Conservation (phyloP, 2,888 invertebrate species). For the Druceiella hillmani region DNA sequence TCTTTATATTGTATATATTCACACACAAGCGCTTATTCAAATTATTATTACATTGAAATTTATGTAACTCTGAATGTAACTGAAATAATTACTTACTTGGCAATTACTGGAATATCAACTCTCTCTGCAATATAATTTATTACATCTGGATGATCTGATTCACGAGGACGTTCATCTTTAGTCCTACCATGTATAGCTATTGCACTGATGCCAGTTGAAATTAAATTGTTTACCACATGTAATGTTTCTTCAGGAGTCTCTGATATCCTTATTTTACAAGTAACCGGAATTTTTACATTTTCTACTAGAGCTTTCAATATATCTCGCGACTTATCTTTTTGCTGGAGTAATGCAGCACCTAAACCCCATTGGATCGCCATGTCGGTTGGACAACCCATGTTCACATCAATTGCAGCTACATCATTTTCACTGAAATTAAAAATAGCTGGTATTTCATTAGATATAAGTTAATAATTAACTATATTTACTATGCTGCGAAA, state of each 20-base stretch:
- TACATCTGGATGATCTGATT: constrained; percentile 64
- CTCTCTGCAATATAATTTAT: constrained; percentile 61
- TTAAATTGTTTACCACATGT: constrained; percentile 64
- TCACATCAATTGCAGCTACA: constrained; percentile 83
- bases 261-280: constrained; percentile 81
- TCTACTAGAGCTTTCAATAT: constrained; percentile 69
- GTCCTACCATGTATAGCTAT: constrained; percentile 83
- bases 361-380: constrained; percentile 90
- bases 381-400: constrained; percentile 94
- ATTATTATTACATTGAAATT: too few species aligned
- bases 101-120: constrained; percentile 77
- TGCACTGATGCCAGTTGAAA: constrained; percentile 72
- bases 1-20: too few species aligned
- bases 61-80: too few species aligned
- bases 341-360: constrained; percentile 79
- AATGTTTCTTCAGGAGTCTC: constrained; percentile 64
- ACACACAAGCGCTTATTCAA: too few species aligned
- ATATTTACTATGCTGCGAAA: too few species aligned
- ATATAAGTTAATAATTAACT: too few species aligned
- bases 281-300: constrained; percentile 70
- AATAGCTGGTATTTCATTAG: neutral
- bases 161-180: constrained; percentile 69
- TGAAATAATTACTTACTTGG: constrained; percentile 56
- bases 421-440: constrained; percentile 62
- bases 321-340: constrained; percentile 67